Conservation (phyloP, 1,140 invertebrate genomes). For the Drosophila kikkawai region DNA sequence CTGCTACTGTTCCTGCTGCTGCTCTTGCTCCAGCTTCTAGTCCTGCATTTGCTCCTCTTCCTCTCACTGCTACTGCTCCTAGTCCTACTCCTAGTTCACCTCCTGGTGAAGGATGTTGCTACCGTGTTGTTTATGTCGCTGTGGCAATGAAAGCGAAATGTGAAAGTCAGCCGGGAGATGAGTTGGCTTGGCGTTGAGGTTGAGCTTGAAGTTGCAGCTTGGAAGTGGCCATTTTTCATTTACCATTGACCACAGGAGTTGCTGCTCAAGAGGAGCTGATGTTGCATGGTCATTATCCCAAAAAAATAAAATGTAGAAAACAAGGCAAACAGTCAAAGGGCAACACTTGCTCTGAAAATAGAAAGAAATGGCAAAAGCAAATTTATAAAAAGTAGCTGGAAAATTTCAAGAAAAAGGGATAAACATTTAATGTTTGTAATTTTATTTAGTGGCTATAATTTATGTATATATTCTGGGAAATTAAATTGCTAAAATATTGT, state of each 20-base stretch:
- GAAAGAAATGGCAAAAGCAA: background rate
- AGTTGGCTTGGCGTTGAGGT: background rate
- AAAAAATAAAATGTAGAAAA: background rate
- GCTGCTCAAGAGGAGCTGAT: slow-evolving; percentile 6
- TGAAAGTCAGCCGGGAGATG: slow-evolving; percentile 11
- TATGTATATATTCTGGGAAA: too few species aligned
- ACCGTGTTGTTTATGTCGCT: slow-evolving; percentile 19
- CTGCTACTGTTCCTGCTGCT: background rate
- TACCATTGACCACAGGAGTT: slow-evolving; percentile 34
- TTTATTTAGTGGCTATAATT: too few species aligned
- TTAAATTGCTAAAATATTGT: too few species aligned
- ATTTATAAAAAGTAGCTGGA: background rate
- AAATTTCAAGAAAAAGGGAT: background rate
- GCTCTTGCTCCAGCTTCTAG: background rate
- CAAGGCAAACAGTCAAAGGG: background rate
- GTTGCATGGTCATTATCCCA: slow-evolving; percentile 38
- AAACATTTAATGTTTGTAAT: too few species aligned
- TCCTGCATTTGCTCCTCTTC: background rate
- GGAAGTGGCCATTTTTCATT: slow-evolving; percentile 54
- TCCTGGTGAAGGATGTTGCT: slow-evolving; percentile 11
- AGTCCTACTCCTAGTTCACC: background rate
- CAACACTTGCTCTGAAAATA: background rate
- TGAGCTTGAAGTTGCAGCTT: background rate
- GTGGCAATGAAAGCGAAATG: slow-evolving; percentile 22
- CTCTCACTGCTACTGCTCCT: background rate